Evolutionary conservation across 2,888 invertebrate species (phyloP).

Genomic region (Sarcophaga caerulescens): DNA sequence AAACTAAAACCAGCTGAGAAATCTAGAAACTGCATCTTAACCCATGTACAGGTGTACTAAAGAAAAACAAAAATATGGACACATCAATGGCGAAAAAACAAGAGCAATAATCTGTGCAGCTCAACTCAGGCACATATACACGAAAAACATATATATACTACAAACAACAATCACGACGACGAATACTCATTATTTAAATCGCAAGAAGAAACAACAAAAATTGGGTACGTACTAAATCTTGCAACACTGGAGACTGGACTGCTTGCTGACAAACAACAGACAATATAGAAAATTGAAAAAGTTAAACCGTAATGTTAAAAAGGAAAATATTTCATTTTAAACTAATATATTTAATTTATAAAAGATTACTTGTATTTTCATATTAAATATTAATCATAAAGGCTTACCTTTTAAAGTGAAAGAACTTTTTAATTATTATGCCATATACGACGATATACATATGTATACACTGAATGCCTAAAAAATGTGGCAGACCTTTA

Average conservation of each 20-base stretch:
- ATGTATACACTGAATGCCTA: background rate
- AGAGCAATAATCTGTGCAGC: conserved; percentile 2
- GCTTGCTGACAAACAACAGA: background rate
- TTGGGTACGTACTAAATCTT: conserved; percentile 32
- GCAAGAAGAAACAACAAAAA: conserved; percentile 17
- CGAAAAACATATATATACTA: background rate
- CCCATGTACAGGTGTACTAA: conserved; percentile 46
- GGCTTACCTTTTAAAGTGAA: conserved; percentile 38
- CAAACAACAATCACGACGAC: conserved; percentile 11
- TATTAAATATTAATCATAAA: conserved; percentile 6
- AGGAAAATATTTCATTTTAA: background rate
- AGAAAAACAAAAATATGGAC: conserved; percentile 1
- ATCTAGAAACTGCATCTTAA: conserved; percentile 32
- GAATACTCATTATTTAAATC: conserved; percentile 36
- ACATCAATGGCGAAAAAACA: conserved; percentile 9
- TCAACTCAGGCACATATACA: background rate
- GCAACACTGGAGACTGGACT: conserved; percentile 48
- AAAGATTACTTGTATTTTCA: background rate
- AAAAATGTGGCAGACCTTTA: conserved; percentile 12
- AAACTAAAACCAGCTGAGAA: background rate
- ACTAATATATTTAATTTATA: conserved; percentile 5
- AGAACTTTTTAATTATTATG: background rate
- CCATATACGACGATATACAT: background rate
- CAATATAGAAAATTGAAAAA: conserved; percentile 12
- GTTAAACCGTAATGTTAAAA: background rate